Conservation (phyloP, 2,888 invertebrate species). For the Brenthis hecate region DNA sequence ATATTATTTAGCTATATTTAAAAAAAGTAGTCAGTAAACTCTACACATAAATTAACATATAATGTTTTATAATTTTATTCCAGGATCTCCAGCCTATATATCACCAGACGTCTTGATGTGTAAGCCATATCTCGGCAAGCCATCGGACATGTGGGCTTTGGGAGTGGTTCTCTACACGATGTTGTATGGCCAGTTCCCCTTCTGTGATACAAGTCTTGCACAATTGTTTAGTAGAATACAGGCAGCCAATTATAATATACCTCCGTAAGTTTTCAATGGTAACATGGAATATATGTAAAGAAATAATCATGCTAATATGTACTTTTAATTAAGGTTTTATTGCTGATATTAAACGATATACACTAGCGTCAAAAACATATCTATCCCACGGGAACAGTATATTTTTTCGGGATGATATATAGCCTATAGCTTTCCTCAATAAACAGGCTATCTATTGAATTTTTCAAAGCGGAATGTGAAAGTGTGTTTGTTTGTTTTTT, state of each 20-base stretch:
- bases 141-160: constrained; percentile 92
- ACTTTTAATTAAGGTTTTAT: background rate
- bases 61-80: constrained; percentile 29
- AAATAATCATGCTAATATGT: background rate
- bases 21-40: background rate
- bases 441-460: too few relatives aligned
- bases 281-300: too few relatives aligned
- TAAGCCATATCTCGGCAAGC: constrained; percentile 89
- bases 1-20: background rate
- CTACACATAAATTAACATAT: too few relatives aligned
- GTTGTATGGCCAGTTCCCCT: constrained; percentile 91
- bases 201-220: constrained; percentile 88
- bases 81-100: constrained; percentile 89
- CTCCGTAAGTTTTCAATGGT: constrained; percentile 80
- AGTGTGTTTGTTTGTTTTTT: too few relatives aligned
- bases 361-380: too few relatives aligned
- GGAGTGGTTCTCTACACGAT: constrained; percentile 90
- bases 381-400: too few relatives aligned
- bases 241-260: constrained; percentile 87
- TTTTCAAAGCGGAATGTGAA: too few relatives aligned
- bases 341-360: too few relatives aligned
- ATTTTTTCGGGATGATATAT: too few relatives aligned
- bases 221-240: constrained; percentile 89
- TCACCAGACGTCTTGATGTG: constrained; percentile 90
- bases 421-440: too few relatives aligned